Base-by-base conservation (phyloP, 2,888 invertebrate species). In the Drosophila glabriapex region DNA sequence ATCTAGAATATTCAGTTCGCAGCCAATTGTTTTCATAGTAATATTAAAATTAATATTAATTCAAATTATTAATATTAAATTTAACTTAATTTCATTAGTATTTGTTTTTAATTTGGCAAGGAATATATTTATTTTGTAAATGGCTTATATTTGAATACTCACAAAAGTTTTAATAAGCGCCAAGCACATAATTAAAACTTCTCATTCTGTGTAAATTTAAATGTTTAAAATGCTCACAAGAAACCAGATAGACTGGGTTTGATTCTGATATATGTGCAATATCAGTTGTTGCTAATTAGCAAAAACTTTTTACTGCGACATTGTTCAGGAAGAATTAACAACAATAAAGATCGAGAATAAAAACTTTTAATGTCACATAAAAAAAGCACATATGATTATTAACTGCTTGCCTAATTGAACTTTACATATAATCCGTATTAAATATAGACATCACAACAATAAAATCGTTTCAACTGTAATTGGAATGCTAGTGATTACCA, bases 401-500 rank as follows among this genome's bases (percentile, higher is more conserved):
- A 41, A 41, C 29, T 22, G 41, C 16, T 31, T 58, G 14, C 14
- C 19, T 28, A 29, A 28, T 56, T 39, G 28, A 14, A 31, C 41
- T 41, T 29, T 16, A 19, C 19, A 62, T 16, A 58, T 19, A 55
- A n/a, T 52, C 28, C 16, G 7, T 41, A 35, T 25, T 28, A 53
- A 46, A 39, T 25, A 41, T 52, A 37, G n/a, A 68, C 28, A 58
- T 28, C 31, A 14, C 28, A 19, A 37, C 12, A 46, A n/a, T 14
- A 9, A 7, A 19, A 28, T 12, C 10, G 9, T 22, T n/a, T 22
- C 16, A 49, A 19, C 41, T 49, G 52, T 49, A 22, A 65, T 53
- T 73, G 49, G 54, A 54, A 49, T 63, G 35, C 39, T 54, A 37
- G 60, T 54, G 64, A 63, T 67, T 41, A 35, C 71, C 67, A 52